Evolutionary conservation across 2,113 vertebrate species (phyloP).

Genomic region (Psephotus haematonotus): DNA sequence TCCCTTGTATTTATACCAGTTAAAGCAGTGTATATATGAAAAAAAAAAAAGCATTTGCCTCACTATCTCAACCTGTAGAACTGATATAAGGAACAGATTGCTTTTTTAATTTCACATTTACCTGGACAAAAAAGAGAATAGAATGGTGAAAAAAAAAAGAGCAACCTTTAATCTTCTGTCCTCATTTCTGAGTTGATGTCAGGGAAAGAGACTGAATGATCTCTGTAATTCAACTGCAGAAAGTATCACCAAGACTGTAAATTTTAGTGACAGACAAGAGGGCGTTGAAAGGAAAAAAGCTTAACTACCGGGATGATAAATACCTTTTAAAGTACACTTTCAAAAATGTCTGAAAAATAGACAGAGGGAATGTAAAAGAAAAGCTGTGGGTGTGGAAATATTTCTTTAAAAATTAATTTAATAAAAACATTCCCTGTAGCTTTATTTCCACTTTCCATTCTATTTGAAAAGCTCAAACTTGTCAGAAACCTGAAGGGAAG

Average conservation of each 20-base stretch:
- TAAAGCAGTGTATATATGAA: neutral
- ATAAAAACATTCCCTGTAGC: neutral
- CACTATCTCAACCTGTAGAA: neutral
- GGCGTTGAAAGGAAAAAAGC: neutral
- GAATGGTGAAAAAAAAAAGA: neutral
- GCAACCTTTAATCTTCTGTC: neutral
- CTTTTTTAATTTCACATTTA: neutral
- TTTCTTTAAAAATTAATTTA: neutral
- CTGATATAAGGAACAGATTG: neutral
- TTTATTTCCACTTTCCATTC: neutral
- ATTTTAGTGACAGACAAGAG: conserved; percentile 19
- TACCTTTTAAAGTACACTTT: neutral
- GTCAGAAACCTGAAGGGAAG: conserved; percentile 21
- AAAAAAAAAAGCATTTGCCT: neutral
- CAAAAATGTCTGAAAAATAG: neutral
- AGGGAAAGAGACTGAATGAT: neutral
- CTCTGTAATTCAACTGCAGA: neutral
- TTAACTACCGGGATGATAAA: neutral
- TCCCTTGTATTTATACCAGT: neutral
- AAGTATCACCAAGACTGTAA: neutral
- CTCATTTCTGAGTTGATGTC: neutral
- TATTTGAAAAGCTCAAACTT: conserved; percentile 5
- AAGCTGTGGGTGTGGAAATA: neutral
- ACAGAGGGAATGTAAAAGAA: neutral
- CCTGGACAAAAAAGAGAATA: neutral